phyloP scores from a whole-genome alignment of 2,888 invertebrate genomes.

The Scrobipalpa atriplicella region DNA sequence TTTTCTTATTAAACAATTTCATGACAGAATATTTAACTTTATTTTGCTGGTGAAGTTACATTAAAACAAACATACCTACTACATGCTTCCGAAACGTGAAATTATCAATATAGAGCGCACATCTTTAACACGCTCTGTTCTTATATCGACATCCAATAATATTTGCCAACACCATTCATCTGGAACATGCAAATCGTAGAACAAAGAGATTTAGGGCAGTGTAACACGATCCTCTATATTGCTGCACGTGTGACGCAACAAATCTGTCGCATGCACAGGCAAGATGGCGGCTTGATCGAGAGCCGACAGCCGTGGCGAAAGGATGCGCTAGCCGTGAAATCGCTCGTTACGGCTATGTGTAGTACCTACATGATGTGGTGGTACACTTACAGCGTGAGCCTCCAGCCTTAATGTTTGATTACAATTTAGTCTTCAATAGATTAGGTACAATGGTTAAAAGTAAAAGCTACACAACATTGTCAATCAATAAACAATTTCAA shows the following conservation, averaged over 20 bases:
- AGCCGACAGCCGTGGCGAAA: slow-evolving; percentile 75
- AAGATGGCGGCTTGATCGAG: slow-evolving; percentile 68
- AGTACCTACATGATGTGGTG: slow-evolving; percentile 18
- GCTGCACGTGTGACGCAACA: slow-evolving; percentile 68
- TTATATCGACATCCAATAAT: slow-evolving; percentile 36
- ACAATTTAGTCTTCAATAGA: slow-evolving; percentile 20
- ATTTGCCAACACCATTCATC: slow-evolving; percentile 50
- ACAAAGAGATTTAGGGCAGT: slow-evolving; percentile 75
- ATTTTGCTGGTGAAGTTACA: too few species aligned
- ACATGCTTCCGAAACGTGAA: too few species aligned
- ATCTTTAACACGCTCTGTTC: too few species aligned
- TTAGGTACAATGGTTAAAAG: slow-evolving; percentile 19
- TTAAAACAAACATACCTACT: too few species aligned
- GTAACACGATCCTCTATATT: slow-evolving; percentile 75
- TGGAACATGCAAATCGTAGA: slow-evolving; percentile 62
- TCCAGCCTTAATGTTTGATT: slow-evolving; percentile 41
- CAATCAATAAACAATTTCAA: neutral
- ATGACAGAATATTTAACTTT: too few species aligned
- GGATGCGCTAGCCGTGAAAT: slow-evolving; percentile 78
- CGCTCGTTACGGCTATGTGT: slow-evolving; percentile 60
- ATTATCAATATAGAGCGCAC: too few species aligned
- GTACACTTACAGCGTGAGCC: slow-evolving; percentile 36
- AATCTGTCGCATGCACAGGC: slow-evolving; percentile 65
- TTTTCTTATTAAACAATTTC: too few species aligned
- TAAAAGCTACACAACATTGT: slow-evolving; percentile 20